Conservation (phyloP, 2,797 vertebrate species). For the Hipposideros larvatus region DNA sequence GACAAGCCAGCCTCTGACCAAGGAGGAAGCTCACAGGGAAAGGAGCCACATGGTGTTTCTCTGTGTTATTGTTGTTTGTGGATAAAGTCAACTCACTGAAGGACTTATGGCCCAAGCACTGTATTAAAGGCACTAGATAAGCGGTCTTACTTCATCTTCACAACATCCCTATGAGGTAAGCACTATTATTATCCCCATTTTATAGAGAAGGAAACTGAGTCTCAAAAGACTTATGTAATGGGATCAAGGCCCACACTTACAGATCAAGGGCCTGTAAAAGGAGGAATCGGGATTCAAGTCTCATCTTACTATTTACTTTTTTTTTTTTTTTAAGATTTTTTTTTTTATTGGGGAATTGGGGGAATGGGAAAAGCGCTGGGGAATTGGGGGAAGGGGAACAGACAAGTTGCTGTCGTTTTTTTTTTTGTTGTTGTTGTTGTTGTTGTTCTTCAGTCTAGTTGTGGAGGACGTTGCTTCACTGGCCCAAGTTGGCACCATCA, state of each 20-base stretch:
- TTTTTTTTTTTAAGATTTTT: too few species aligned
- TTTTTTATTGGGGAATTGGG: too few species aligned
- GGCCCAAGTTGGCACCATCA: too few species aligned
- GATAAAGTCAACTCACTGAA: background rate
- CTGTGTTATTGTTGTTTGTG: background rate
- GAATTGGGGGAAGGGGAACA: too few species aligned
- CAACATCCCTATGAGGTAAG: background rate
- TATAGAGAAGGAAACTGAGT: slow-evolving; percentile 48
- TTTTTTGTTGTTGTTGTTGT: too few species aligned
- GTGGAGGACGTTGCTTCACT: too few species aligned
- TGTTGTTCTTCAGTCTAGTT: too few species aligned
- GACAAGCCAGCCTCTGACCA: background rate
- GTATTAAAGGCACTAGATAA: background rate
- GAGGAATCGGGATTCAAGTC: background rate
- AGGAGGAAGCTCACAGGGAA: background rate
- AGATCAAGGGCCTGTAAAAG: background rate
- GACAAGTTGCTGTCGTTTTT: too few species aligned
- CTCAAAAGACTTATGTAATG: slow-evolving; percentile 20
- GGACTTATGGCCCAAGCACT: background rate
- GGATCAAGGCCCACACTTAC: background rate
- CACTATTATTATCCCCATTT: background rate
- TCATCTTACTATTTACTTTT: background rate
- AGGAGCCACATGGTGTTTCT: background rate
- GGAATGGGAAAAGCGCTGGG: too few species aligned
- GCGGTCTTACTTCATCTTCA: background rate